A percentile compares a stretch with the other conserved stretches of the same genome.
Conservation (phyloP, 2,113 vertebrate genomes). For the Mionectes macconnelli region DNA sequence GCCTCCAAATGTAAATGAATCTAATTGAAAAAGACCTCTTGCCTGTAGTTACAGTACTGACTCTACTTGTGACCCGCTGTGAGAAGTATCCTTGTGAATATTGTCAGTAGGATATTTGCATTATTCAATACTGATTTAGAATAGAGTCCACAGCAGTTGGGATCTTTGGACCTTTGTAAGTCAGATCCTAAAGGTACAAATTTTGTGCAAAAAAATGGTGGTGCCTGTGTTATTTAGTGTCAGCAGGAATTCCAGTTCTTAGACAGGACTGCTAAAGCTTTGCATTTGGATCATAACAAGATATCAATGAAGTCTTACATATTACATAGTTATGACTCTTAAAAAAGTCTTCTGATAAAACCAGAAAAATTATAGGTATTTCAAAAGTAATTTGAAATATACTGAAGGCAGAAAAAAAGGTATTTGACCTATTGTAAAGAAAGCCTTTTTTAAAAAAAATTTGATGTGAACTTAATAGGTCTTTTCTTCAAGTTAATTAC, state of each 20-base stretch:
- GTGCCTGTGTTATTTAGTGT: not conserved
- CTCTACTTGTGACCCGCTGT: not conserved
- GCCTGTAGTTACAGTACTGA: not conserved
- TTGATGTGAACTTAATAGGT: not conserved
- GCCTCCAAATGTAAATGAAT: not conserved
- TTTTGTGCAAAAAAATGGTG: not conserved
- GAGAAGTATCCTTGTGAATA: not conserved
- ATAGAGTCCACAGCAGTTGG: not conserved
- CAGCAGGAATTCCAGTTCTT: not conserved
- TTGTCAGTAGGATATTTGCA: fast-evolving
- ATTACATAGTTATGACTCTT: not conserved
- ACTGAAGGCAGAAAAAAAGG: not conserved
- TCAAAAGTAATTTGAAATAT: not conserved
- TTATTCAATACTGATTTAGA: not conserved
- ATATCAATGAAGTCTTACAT: not conserved
- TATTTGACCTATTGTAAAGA: not conserved
- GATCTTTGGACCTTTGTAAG: not conserved
- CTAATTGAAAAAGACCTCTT: not conserved
- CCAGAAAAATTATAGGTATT: not conserved
- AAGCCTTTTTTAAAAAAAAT: too few relatives aligned
- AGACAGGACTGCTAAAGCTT: not conserved
- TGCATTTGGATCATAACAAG: not conserved
- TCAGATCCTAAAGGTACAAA: not conserved
- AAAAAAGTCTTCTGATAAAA: not conserved
- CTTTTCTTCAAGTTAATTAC: not conserved